phyloP scores from a whole-genome alignment of 2,888 invertebrate species.

The Cheilosia impressa region DNA sequence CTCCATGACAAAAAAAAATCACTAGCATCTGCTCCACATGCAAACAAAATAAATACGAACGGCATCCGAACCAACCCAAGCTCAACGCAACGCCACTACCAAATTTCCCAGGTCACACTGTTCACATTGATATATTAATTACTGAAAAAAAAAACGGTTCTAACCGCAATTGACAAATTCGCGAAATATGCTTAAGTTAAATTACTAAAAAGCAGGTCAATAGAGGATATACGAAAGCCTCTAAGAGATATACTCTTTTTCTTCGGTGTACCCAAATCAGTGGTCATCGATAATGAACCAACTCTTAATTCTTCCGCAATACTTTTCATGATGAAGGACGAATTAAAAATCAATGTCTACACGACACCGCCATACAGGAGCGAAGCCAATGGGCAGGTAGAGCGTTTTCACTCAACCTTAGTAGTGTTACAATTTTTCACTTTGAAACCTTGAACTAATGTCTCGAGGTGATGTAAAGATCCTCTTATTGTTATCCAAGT shows the following conservation, averaged over 20 bases:
- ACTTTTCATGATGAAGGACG: constrained; percentile 13
- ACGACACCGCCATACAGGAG: constrained; percentile 42
- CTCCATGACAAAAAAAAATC: constrained; percentile 31
- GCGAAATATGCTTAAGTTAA: not conserved
- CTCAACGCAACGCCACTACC: not conserved
- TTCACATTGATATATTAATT: constrained; percentile 7
- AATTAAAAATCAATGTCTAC: constrained; percentile 33
- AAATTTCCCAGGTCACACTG: constrained; percentile 5
- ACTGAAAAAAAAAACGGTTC: not conserved
- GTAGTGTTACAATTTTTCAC: no score
- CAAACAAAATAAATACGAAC: not conserved
- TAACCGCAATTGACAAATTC: constrained; percentile 18
- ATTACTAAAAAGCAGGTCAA: not conserved
- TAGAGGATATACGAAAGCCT: not conserved
- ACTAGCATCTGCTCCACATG: not conserved
- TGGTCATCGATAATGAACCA: constrained; percentile 49
- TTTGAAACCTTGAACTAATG: no score
- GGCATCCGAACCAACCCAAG: no score
- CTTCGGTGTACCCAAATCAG: constrained; percentile 12
- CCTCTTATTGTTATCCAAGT: no score
- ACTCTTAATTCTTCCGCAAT: constrained; percentile 33
- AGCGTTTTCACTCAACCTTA: constrained; percentile 46
- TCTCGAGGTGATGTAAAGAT: no score
- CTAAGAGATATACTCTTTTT: not conserved
- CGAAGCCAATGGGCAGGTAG: constrained; percentile 53